Base-by-base conservation (phyloP, 2,113 vertebrate genomes). In the Emydocephalus ijimae region DNA sequence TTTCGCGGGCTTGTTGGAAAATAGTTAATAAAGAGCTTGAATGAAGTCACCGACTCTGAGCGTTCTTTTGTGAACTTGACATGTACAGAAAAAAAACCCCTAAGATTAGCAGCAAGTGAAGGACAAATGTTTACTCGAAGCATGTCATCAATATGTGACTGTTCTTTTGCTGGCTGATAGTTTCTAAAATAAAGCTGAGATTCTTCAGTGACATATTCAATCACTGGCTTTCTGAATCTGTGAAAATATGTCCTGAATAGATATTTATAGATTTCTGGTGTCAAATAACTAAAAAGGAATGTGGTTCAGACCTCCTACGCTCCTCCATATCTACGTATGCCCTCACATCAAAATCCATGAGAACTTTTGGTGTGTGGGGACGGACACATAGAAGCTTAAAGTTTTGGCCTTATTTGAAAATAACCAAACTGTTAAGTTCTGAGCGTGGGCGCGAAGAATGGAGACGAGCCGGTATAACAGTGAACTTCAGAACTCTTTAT, bases 61-160 rank as follows among this genome's bases (percentile, higher is more conserved):
- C n/a, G n/a, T n/a, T n/a, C n/a, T n/a, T n/a, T n/a, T n/a, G n/a
- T n/a, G n/a, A n/a, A n/a, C n/a, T n/a, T n/a, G n/a, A n/a, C n/a
- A 95, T 52, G 24, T 87, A 50, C 21, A 52, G 45, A 54, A n/a
- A 55, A 95, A 95, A 96, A 94, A 90, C 61, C 93, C 94, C 95
- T 96, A 96, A 96, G 95, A 94, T 96, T 88, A 96, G 96, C 95
- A 96, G 95, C 96, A 97, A 92, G 95, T 94, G 96, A 94, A 94
- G 95, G 95, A 95, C 95, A 96, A 96, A 95, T 96, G 96, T 97
- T 97, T 97, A 95, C 95, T 81, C 94, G 91, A 64, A 95, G 92
- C 92, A 92, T 94, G 3, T n/a, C 85, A 89, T 85, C 89, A 94
- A 92, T 95, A 93, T 95, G 94, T 94, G 81, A 92, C 88, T 92